phyloP scores from a whole-genome alignment of 2,113 vertebrate genomes.

The Shinisaurus crocodilurus region DNA sequence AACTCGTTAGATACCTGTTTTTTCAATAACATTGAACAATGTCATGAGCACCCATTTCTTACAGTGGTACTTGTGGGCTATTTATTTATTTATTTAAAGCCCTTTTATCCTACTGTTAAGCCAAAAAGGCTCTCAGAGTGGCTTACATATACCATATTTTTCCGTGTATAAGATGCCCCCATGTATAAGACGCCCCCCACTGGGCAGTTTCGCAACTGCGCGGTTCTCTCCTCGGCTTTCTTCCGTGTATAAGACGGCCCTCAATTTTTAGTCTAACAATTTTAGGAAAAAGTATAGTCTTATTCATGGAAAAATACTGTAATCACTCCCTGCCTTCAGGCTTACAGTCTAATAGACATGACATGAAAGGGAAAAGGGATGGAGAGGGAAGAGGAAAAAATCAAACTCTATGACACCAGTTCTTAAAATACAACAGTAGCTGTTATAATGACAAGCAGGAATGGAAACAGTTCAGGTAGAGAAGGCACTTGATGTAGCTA shows the following conservation, averaged over 20 bases:
- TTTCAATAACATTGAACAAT: neutral
- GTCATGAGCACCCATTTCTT: neutral
- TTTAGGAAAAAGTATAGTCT: too few relatives aligned
- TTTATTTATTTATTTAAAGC: neutral
- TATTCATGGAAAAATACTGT: too few relatives aligned
- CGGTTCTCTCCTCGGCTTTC: too few relatives aligned
- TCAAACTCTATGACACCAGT: neutral
- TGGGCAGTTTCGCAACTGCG: too few relatives aligned
- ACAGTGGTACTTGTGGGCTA: neutral
- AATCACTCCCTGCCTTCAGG: too few relatives aligned
- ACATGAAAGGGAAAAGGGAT: neutral
- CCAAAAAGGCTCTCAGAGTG: neutral
- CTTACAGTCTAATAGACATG: too few relatives aligned
- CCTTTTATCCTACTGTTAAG: neutral
- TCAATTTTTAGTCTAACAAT: too few relatives aligned
- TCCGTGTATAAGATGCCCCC: neutral
- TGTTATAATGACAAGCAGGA: neutral
- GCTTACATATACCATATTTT: neutral
- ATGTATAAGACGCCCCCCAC: too few relatives aligned
- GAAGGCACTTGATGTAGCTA: neutral
- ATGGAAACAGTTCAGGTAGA: neutral
- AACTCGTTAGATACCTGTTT: neutral
- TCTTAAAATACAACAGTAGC: neutral
- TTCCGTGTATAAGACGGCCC: too few relatives aligned
- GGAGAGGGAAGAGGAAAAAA: neutral